Evolutionary conservation across 2,113 vertebrate species (phyloP).

Genomic region (Gnathonemus echidnorhynchus): DNA sequence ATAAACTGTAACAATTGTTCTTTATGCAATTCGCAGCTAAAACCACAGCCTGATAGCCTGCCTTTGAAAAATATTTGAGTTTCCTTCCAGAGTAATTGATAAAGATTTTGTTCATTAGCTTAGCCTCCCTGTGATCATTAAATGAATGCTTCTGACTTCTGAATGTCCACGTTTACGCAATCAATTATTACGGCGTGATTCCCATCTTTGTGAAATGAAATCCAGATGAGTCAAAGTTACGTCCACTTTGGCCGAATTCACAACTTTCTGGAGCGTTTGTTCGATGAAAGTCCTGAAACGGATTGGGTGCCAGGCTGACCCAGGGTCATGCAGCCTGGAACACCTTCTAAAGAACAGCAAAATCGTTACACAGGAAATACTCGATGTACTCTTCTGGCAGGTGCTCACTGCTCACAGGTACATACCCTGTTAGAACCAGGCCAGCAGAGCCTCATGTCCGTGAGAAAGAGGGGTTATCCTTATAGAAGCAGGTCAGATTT

Average conservation of each 20-base stretch:
- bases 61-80: not conserved
- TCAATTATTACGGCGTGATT: not conserved
- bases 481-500: conserved; percentile 35
- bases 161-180: not conserved
- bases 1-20: not conserved
- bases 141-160: conserved; percentile 10
- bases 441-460: not conserved
- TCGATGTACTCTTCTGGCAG: not conserved
- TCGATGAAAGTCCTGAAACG: not conserved
- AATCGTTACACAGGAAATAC: not conserved
- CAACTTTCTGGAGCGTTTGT: not conserved
- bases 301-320: not conserved
- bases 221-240: not conserved
- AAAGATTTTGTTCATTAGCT: conserved; percentile 10
- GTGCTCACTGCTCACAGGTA: not conserved
- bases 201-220: not conserved
- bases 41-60: not conserved
- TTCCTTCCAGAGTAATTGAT: not conserved
- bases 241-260: not conserved
- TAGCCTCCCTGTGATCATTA: conserved; percentile 29
- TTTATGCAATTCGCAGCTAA: not conserved
- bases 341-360: not conserved
- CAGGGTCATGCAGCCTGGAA: not conserved
- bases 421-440: not conserved
- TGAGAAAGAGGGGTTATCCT: conserved; percentile 3